These are phyloP conservation scores for Diabrotica balteata DNA, from an alignment of 2,888 invertebrate species.

Conservation along the genomic window DNA sequence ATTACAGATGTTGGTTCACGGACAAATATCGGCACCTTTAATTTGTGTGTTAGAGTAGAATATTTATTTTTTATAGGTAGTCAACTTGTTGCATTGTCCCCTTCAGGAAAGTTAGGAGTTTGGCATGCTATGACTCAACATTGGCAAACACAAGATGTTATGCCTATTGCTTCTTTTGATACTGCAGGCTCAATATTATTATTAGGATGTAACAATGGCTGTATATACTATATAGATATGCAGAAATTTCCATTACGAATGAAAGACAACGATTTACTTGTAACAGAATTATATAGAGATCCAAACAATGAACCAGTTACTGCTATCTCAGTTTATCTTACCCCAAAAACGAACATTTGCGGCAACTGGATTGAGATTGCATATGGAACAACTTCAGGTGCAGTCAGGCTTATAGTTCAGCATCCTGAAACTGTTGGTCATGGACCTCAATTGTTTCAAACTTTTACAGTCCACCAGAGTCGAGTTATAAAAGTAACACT, in stretches of 20 bases:
- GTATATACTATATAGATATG: conserved; percentile 99
- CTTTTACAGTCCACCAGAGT: conserved; percentile 96
- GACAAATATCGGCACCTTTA: conserved; percentile 84
- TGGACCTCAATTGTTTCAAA: conserved; percentile 97
- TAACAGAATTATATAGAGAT: conserved; percentile 95
- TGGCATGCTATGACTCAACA: conserved; percentile 99
- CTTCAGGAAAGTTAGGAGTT: conserved; percentile 94
- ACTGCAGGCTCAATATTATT: conserved; percentile 95
- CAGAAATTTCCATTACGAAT: conserved; percentile 98
- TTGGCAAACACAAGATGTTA: conserved; percentile 97
- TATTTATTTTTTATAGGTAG: conserved; percentile 97
- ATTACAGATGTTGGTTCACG: conserved; percentile 78
- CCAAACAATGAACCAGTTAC: conserved; percentile 95
- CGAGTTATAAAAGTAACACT: conserved; percentile 94
- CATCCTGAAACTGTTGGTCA: conserved; percentile 99
- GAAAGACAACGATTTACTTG: conserved; percentile 98
- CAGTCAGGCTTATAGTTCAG: conserved; percentile 96
- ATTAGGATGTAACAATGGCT: conserved; percentile 94
- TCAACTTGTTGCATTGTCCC: conserved; percentile 94
- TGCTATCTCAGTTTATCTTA: conserved; percentile 96
- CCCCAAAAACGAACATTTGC: conserved; percentile 97
- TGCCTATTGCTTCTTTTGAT: conserved; percentile 94
- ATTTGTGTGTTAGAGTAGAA: conserved; percentile 90
- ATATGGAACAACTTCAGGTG: conserved; percentile 95
- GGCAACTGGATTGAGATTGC: conserved; percentile 99